Evolutionary conservation across 37 sponge, comb jelly and placozoan genomes (phyloP), one percentile per base, ranked within the genome.

Genomic region (Lycopodina hypogea): DNA sequence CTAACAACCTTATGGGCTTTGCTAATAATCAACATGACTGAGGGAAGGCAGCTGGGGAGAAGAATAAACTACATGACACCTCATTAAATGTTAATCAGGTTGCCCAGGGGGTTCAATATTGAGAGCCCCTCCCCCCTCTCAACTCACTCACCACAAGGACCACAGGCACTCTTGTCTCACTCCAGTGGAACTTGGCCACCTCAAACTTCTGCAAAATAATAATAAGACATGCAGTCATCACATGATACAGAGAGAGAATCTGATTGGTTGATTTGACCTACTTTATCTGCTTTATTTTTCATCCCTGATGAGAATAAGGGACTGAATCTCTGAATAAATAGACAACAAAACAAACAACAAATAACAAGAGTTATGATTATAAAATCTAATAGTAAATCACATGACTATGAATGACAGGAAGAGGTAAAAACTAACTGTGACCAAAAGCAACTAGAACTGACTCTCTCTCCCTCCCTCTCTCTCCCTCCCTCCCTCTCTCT

Each of bases 111-210:
- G n/a, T n/a, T n/a, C n/a, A n/a, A n/a, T n/a, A n/a, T n/a, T n/a
- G n/a, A n/a, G n/a, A n/a, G n/a, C n/a, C n/a, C n/a, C n/a, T n/a
- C n/a, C n/a, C n/a, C n/a, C n/a, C n/a, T n/a, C n/a, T n/a, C n/a
- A n/a, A n/a, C n/a, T n/a, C 41, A 81, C 89, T 79, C 67, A 92
- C 95, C 69, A 86, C 60, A 68, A 95, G 72, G 6, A 68, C 9
- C 12, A 86, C 82, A 23, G 56, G 51, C 9, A 74, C 60, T 67
- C 78, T 90, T 33, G 69, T 88, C 67, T 96, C 97, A 50, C 80
- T 82, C 97, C 97, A 96, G 67, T 92, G 90, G 68, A 86, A 90
- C 82, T 95, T 95, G 42, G 78, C 78, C 45, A 90, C 93, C 32
- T 87, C 81, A 78, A 85, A 95, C 36, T 72, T 85, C 82, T 91